Base-by-base conservation (phyloP, 2,797 vertebrate genomes). In the Meriones psammophilus region DNA sequence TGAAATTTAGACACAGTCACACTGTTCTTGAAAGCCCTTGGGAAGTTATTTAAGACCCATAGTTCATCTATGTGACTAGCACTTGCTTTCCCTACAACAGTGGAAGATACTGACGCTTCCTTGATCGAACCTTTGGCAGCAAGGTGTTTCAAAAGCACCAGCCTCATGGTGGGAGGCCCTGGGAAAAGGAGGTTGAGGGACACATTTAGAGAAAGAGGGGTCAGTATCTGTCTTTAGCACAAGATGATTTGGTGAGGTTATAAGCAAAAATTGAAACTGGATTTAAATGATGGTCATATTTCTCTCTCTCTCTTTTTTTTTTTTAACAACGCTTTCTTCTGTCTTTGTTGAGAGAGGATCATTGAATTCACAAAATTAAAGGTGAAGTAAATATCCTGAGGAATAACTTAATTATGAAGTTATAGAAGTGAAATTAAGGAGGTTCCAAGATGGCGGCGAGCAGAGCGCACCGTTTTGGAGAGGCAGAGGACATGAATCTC, bases 1-100 rank as follows among this genome's bases (percentile, higher is more conserved):
- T 91, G 60, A 91, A 74, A 42, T 64, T 96, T 71, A 64, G 50
- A 90, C 42, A 80, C 30, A 91, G 71, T 84, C 60, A 84, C 18
- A 39, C 20, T 91, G 71, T 90, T 36, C 69, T 85, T 56, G 30
- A 94, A 92, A 87, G 62, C 62, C 62, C 39, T 84, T 33, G 33
- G 64, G 39, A 91, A 87, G 62, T 39, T 33, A 42, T 3, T 18
- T 94, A 58, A 69, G 69, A 91, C 2, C 64, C 33, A n/a, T 0
- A 64, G 54, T 17, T 10, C 28, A 36, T 36, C n/a, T 91, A 22
- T 87, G n/a, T 42, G 6, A 74, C 30, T 76, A 87, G n/a, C 13
- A 50, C 2, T 79, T 77, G 50, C 5, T 15, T 92, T 94, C n/a
- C 42, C n/a, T 92, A 36, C 1, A 73, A 1, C 26, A 9, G 42